A percentile compares a stretch with the other conserved stretches of the same genome.
Evolutionary conservation across 1,140 invertebrate genomes (phyloP).

Genomic region (Drosophila lini): DNA sequence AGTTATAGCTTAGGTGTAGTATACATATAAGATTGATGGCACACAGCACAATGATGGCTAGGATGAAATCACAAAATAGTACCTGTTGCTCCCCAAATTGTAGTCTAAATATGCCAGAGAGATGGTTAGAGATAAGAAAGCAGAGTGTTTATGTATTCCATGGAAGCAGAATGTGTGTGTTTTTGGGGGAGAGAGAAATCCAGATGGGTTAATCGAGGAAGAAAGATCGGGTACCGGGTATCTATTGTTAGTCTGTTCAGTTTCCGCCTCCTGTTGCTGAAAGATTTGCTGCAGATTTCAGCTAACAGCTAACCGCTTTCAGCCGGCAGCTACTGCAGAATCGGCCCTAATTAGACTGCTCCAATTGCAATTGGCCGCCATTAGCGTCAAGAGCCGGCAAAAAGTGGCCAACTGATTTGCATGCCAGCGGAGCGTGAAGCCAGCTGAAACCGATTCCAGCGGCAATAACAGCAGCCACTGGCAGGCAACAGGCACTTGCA

Average conservation of each 20-base stretch:
- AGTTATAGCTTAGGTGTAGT: slow-evolving; percentile 85
- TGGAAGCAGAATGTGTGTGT: slow-evolving; percentile 20
- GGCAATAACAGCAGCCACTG: slow-evolving; percentile 29
- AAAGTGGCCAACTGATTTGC: slow-evolving; percentile 75
- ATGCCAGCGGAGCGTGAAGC: slow-evolving; percentile 72
- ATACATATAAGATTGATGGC: slow-evolving; percentile 88
- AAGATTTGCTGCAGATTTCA: slow-evolving; percentile 28
- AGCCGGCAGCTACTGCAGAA: slow-evolving; percentile 60
- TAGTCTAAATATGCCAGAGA: slow-evolving; percentile 85
- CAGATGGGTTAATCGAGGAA: slow-evolving; percentile 44
- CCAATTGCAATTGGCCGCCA: slow-evolving; percentile 76
- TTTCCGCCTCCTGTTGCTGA: slow-evolving; percentile 33
- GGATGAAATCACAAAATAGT: slow-evolving; percentile 88
- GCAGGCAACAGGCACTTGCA: slow-evolving; percentile 23
- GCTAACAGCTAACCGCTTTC: slow-evolving; percentile 21
- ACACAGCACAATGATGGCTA: slow-evolving; percentile 88
- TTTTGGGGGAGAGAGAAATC: slow-evolving; percentile 35
- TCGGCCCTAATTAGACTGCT: slow-evolving; percentile 62
- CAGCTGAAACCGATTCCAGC: slow-evolving; percentile 56
- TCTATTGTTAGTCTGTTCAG: slow-evolving; percentile 47
- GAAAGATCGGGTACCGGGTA: slow-evolving; percentile 4
- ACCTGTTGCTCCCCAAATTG: slow-evolving; percentile 88
- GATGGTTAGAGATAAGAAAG: slow-evolving; percentile 53
- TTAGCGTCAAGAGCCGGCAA: slow-evolving; percentile 72
- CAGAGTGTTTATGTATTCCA: slow-evolving; percentile 26